Conservation (phyloP, 2,888 invertebrate genomes). For the Calephelis perditalis region DNA sequence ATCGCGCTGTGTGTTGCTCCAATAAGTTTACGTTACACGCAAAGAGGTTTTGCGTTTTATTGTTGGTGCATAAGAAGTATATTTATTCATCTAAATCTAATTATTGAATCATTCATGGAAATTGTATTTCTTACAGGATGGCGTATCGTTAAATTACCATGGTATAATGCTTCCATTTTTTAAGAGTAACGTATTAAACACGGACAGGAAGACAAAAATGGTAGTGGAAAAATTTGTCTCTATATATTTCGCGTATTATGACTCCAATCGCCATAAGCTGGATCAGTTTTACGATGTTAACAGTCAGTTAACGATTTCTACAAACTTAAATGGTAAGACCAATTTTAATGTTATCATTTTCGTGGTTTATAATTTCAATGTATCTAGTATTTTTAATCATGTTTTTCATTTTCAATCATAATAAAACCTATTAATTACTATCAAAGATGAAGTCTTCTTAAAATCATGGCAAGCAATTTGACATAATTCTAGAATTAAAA, state of each 20-base stretch:
- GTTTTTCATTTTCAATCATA: too few species aligned
- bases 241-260: constrained; percentile 55
- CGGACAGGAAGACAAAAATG: constrained; percentile 45
- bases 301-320: constrained; percentile 39
- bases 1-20: too few species aligned
- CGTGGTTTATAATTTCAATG: too few species aligned
- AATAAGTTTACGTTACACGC: too few species aligned
- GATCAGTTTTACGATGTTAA: constrained; percentile 42
- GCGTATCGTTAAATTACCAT: constrained; percentile 49
- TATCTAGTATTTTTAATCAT: too few species aligned
- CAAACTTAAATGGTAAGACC: constrained; percentile 38
- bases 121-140: constrained; percentile 50
- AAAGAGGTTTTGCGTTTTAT: background rate
- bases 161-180: constrained; percentile 50
- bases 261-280: constrained; percentile 38
- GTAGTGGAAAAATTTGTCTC: constrained; percentile 58
- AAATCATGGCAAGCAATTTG: too few species aligned
- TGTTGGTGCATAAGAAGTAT: background rate
- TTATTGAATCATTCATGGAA: too few species aligned
- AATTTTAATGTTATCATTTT: background rate
- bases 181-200: constrained; percentile 44
- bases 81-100: too few species aligned
- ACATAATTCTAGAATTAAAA: too few species aligned
- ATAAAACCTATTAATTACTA: too few species aligned
- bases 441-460: too few species aligned